Percentiles rank a stretch among this genome's conserved stretches.
phyloP scores from a whole-genome alignment of 2,113 vertebrate species.

The Acrocephalus kingi region DNA sequence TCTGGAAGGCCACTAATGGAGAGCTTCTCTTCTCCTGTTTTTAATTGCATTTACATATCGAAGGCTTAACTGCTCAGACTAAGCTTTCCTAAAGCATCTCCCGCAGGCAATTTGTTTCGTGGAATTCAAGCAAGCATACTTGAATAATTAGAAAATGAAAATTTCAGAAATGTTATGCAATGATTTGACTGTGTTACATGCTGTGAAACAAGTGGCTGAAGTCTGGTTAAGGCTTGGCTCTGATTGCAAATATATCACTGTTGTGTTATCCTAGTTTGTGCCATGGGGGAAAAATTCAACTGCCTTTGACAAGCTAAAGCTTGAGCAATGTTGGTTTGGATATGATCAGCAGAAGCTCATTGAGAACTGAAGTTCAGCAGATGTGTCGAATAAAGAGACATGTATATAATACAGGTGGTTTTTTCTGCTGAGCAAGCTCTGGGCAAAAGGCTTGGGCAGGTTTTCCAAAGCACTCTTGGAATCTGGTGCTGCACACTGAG shows the following conservation, averaged over 20 bases:
- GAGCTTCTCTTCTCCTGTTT: neutral
- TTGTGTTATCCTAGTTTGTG: neutral
- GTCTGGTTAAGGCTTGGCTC: neutral
- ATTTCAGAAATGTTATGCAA: neutral
- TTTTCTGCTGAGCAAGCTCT: neutral
- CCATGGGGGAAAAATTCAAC: neutral
- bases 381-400: neutral
- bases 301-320: neutral
- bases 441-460: neutral
- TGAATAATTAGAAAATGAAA: neutral
- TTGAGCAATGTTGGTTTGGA: neutral
- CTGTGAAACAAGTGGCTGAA: slow-evolving; percentile 14
- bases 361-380: neutral
- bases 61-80: neutral
- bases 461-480: neutral
- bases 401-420: neutral
- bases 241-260: neutral
- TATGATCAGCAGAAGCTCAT: neutral
- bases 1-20: neutral
- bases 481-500: neutral
- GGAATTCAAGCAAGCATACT: neutral
- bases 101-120: neutral
- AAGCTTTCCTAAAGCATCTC: neutral
- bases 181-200: neutral
- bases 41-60: slow-evolving; percentile 14